These are phyloP conservation scores for Notoglanidium macrostoma DNA, from an alignment of 2,797 vertebrate genomes.

Conservation along the genomic window DNA sequence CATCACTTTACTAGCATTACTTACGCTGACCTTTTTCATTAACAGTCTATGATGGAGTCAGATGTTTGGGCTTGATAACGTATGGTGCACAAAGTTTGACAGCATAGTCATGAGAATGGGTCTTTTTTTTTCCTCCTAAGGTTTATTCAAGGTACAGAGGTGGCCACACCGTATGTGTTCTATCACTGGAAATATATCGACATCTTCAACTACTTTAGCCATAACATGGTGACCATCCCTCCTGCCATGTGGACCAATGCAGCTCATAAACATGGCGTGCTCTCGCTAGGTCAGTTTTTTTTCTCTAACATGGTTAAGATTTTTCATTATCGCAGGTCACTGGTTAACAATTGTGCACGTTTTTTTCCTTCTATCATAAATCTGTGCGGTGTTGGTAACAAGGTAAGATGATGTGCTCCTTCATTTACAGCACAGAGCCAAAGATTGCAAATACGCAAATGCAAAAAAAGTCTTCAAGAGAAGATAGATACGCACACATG, in stretches of 20 bases:
- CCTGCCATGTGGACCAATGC: constrained; percentile 91
- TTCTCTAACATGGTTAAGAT: neutral
- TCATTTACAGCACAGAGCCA: neutral
- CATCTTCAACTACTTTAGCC: constrained; percentile 95
- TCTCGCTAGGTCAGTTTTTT: constrained; percentile 81
- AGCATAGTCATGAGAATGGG: neutral
- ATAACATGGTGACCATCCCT: constrained; percentile 86
- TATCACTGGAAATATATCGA: constrained; percentile 95
- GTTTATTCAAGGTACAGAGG: constrained; percentile 85
- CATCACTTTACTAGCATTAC: neutral
- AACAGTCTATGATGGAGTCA: neutral
- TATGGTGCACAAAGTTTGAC: neutral
- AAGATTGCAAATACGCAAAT: neutral
- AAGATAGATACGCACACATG: neutral
- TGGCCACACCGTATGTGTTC: constrained; percentile 80
- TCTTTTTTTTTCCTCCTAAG: constrained; percentile 63
- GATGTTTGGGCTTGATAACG: neutral
- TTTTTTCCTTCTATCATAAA: neutral
- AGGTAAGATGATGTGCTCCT: too few species aligned
- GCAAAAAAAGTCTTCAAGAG: neutral
- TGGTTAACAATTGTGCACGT: neutral
- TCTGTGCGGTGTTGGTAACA: neutral
- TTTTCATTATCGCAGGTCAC: neutral
- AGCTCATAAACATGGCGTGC: constrained; percentile 86
- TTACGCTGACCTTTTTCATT: neutral